These are phyloP conservation scores for Lethenteron reissneri DNA, from an alignment of 2,113 vertebrate genomes.

Conservation along the genomic window DNA sequence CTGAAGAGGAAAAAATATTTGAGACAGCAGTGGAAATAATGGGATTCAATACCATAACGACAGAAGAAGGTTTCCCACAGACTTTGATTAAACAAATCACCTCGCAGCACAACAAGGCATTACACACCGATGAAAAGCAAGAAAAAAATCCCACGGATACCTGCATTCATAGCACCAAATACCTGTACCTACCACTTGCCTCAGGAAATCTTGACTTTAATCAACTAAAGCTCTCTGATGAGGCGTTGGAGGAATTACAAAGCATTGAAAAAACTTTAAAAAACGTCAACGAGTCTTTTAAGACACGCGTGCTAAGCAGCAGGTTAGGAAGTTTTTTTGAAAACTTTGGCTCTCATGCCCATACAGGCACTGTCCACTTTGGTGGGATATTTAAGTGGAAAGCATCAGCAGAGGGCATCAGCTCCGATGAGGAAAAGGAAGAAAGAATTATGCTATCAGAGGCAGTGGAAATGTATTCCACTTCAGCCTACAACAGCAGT, in stretches of 20 bases:
- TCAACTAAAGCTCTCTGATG: slow-evolving; percentile 18
- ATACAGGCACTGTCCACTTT: slow-evolving; percentile 23
- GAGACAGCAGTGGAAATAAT: slow-evolving; percentile 16
- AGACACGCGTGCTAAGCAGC: rapidly evolving
- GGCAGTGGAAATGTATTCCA: too few species aligned
- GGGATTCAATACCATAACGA: slow-evolving; percentile 13
- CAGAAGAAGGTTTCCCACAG: neutral
- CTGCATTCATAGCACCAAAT: slow-evolving; percentile 17
- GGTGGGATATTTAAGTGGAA: slow-evolving; percentile 31
- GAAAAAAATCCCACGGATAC: slow-evolving; percentile 6
- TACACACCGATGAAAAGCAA: neutral
- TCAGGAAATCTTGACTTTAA: slow-evolving; percentile 18
- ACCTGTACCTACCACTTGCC: slow-evolving; percentile 20
- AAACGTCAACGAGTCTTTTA: neutral
- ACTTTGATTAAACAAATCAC: neutral
- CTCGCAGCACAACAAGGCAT: slow-evolving; percentile 1
- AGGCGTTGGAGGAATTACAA: slow-evolving; percentile 18
- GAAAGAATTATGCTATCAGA: too few species aligned
- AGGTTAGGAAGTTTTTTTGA: slow-evolving; percentile 17
- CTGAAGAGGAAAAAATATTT: slow-evolving; percentile 16
- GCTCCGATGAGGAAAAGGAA: slow-evolving; percentile 8
- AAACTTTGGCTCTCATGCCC: slow-evolving; percentile 22
- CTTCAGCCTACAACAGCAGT: too few species aligned
- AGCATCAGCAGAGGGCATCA: slow-evolving; percentile 15
- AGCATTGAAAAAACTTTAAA: slow-evolving; percentile 14